Evolutionary conservation across 2,113 vertebrate species (phyloP).

Genomic region (Lepidothrix coronata): DNA sequence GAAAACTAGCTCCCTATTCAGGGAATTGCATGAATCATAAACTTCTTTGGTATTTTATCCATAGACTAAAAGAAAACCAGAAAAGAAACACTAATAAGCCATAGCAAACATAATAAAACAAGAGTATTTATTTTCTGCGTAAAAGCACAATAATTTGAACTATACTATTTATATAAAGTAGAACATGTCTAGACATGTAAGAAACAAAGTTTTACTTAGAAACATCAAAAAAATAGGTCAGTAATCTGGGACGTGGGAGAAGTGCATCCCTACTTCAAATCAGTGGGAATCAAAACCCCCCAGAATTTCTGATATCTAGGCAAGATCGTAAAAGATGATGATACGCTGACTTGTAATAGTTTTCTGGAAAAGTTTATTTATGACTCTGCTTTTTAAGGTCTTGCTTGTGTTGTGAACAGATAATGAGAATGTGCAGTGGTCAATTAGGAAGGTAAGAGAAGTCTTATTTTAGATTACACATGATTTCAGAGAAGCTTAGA

Average conservation of each 20-base stretch:
- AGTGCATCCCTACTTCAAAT: not conserved
- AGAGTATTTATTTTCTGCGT: not conserved
- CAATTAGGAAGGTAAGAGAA: not conserved
- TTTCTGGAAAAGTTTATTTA: not conserved
- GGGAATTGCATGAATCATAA: not conserved
- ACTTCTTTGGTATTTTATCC: not conserved
- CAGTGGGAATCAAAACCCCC: fast-evolving
- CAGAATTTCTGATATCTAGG: not conserved
- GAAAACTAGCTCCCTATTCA: not conserved
- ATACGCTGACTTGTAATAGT: not conserved
- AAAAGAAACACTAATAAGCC: not conserved
- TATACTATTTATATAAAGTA: not conserved
- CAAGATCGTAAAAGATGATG: not conserved
- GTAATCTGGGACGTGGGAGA: not conserved
- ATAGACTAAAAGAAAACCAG: not conserved
- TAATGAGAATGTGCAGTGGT: not conserved
- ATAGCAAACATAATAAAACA: not conserved
- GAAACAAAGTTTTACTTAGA: not conserved
- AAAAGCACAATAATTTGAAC: not conserved
- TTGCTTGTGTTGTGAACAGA: not conserved
- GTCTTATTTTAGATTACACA: not conserved
- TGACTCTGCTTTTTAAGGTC: not conserved
- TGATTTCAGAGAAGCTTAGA: not conserved
- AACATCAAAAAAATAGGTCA: not conserved
- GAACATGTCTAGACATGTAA: not conserved